Evolutionary conservation across 2,888 invertebrate species (phyloP), one percentile per base, ranked within the genome.

Genomic region (Lucinisca nassula): DNA sequence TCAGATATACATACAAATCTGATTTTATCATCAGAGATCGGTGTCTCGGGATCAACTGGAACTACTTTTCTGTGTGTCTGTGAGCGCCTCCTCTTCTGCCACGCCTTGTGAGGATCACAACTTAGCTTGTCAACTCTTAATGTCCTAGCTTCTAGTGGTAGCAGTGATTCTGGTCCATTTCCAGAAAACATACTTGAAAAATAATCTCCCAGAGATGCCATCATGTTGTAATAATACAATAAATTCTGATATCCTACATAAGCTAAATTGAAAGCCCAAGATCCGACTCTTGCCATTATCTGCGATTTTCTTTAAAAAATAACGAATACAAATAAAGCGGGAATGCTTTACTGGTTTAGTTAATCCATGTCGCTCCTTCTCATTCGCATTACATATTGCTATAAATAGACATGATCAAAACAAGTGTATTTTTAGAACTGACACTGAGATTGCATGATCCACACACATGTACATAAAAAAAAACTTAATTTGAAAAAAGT

Each of bases 1-100:
- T 98, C 98, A 88, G 98, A 98, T 97, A 98, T 98, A 95, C 98
- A 98, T 3, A 98, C 98, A 92, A 98, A 97, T 75, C 98, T 97
- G 2, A 98, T 96, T 38, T 92, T 86, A 79, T 93, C 92, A 4
- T 90, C 88, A 82, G 76, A 92, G 55, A 94, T 74, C 6, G 93
- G 93, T 0, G 89, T 92, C 12, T 79, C 61, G 0, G 91, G 87
- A 37, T 92, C 90, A 21, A 93, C 30, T 17, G 92, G 92, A 2
- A 45, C 35, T n/a, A 94, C 88, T 45, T 84, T 82, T 24, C 45
- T 90, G 35, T 85, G 82, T 10, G 24, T 85, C 85, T 93, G 92
- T 17, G 86, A 70, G 6, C 74, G 81, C 58, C 67, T 67, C 51
- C 88, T 37, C 70, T 79, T 84, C 32, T 73, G 75, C 92, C 92